Evolutionary conservation across 1,140 invertebrate genomes (phyloP).

Genomic region (Platyscapa corneri): DNA sequence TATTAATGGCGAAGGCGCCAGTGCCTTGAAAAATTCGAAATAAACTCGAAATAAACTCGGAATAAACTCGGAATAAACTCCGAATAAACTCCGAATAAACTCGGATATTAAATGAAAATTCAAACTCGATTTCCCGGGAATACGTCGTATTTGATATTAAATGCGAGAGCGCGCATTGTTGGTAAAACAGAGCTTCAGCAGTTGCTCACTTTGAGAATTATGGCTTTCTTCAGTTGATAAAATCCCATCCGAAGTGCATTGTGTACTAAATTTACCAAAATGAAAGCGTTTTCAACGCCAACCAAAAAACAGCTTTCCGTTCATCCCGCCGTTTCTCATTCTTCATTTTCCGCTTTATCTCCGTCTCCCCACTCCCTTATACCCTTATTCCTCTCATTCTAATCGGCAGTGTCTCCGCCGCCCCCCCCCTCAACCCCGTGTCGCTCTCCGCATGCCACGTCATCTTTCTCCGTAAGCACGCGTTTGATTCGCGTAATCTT

Average conservation of each 20-base stretch:
- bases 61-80: too few relatives aligned
- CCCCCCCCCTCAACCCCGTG: too few relatives aligned
- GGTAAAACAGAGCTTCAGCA: neutral
- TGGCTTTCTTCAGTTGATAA: neutral
- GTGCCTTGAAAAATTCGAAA: too few relatives aligned
- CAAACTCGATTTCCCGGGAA: neutral
- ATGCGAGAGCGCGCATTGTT: neutral
- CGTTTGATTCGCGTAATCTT: neutral
- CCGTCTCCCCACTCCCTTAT: neutral
- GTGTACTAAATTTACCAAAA: neutral
- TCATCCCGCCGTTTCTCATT: neutral
- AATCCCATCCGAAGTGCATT: neutral
- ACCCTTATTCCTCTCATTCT: neutral
- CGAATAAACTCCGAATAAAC: too few relatives aligned
- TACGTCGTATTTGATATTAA: neutral
- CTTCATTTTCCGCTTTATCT: neutral
- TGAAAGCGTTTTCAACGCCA: neutral
- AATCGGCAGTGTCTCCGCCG: slow-evolving; percentile 13
- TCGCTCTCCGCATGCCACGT: neutral
- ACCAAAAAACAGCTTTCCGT: neutral
- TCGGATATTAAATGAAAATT: neutral
- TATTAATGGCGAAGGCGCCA: too few relatives aligned
- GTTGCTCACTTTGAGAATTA: neutral
- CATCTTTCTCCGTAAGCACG: neutral
- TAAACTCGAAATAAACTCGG: too few relatives aligned